These are phyloP conservation scores for Mizuhopecten yessoensis DNA, from an alignment of 1,140 invertebrate genomes.

Conservation along the genomic window DNA sequence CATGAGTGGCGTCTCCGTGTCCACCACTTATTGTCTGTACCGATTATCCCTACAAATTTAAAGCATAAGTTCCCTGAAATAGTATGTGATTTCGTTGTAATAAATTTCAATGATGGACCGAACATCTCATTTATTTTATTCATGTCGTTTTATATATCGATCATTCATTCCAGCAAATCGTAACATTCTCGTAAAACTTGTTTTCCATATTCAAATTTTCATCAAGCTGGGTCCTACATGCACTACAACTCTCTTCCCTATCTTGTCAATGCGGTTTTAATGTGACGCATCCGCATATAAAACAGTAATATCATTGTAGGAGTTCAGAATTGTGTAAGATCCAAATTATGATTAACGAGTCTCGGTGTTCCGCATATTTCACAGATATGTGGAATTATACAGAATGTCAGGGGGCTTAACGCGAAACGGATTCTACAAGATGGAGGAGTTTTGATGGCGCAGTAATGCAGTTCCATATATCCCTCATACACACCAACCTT, in stretches of 20 bases:
- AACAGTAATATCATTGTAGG: neutral
- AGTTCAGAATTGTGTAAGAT: neutral
- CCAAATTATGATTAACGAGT: neutral
- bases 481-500: no score
- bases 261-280: neutral
- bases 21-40: neutral
- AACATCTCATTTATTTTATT: neutral
- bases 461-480: no score
- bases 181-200: neutral
- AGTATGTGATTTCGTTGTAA: neutral
- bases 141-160: neutral
- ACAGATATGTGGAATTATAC: neutral
- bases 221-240: neutral
- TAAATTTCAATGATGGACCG: neutral
- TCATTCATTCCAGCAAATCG: neutral
- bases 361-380: neutral
- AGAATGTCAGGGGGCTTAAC: neutral
- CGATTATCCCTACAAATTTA: no score
- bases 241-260: neutral
- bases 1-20: neutral
- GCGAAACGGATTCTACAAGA: neutral
- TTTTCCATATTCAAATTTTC: neutral
- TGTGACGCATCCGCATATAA: constrained; percentile 5
- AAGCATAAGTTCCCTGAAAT: neutral
- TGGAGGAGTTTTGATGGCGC: neutral